Base-by-base conservation (phyloP, 2,113 vertebrate species). In the Caloenas nicobarica region DNA sequence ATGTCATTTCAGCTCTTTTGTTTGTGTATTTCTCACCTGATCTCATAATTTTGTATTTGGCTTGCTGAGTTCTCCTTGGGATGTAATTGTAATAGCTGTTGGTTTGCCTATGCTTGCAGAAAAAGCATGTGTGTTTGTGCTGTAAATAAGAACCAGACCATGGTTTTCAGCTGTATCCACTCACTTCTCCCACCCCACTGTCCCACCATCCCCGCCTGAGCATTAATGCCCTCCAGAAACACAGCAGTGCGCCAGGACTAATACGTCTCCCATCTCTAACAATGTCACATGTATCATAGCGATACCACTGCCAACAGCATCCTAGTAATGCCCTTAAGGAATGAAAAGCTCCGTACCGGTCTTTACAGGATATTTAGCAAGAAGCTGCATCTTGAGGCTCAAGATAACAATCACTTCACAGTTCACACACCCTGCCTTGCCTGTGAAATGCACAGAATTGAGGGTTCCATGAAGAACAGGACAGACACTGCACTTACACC, bases 81-180 rank as follows among this genome's bases (percentile, higher is more conserved):
- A 29, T 83, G 13, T 11, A 60, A 26, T 33, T 48, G 40, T 4
- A 60, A 60, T 1, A 74, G 56, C 65, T 46, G 48, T 17, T 58
- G 44, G 46, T 82, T 70, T 68, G 38, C 53, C 56, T 51, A 9
- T 5, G 2, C 25, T 68, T 42, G 33, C 29, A 1, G 5, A 60
- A 82, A 79, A 54, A 0, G 3, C 0, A 0, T 7, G 8, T 38
- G 7, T 6, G 2, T 71, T 85, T 85, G 58, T 38, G 29, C 34
- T 77, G 34, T 57, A 77, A 88, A 60, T 42, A 61, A 44, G 62
- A 91, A 51, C 11, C 1, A 1, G 31, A 26, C 53, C 48, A 56
- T 31, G 42, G 12, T 68, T 96, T 93, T 84, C 78, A 89, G 19
- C 81, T 81, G n/a, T 24, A 57, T 53, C 51, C 29, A 51, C 48